phyloP scores from a whole-genome alignment of 2,113 vertebrate genomes.

The Theropithecus gelada region DNA sequence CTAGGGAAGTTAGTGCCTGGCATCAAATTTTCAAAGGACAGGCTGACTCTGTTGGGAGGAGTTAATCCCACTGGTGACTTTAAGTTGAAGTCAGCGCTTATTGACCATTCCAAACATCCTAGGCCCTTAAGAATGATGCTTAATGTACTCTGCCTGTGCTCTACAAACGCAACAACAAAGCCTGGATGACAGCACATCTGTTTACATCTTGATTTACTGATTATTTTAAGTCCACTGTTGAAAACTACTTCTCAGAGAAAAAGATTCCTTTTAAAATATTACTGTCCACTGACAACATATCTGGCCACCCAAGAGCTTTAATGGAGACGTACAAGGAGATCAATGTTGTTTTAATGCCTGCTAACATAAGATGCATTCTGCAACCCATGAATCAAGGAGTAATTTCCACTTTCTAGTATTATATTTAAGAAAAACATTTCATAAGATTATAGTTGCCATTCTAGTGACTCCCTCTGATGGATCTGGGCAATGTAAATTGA shows the following conservation, averaged over 20 bases:
- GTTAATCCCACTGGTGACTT: not conserved
- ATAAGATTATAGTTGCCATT: not conserved
- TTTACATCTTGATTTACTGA: not conserved
- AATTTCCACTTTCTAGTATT: not conserved
- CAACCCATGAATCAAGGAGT: not conserved
- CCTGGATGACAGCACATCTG: not conserved
- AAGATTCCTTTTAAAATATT: not conserved
- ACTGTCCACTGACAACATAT: not conserved
- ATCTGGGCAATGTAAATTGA: not conserved
- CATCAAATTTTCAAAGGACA: not conserved
- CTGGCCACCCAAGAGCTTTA: not conserved
- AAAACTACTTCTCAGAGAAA: not conserved
- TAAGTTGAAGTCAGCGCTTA: not conserved
- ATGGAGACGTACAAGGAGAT: not conserved
- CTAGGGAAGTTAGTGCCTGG: not conserved
- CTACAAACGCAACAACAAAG: not conserved
- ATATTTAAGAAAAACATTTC: not conserved
- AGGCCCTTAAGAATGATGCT: not conserved
- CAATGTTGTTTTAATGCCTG: not conserved
- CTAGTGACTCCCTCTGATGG: not conserved
- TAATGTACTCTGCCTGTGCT: not conserved
- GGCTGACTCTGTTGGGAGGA: not conserved
- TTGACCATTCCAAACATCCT: not conserved
- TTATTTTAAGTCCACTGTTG: not conserved
- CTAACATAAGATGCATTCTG: not conserved